Evolutionary conservation across 1,140 invertebrate genomes (phyloP).

Genomic region (Anastrepha ludens): DNA sequence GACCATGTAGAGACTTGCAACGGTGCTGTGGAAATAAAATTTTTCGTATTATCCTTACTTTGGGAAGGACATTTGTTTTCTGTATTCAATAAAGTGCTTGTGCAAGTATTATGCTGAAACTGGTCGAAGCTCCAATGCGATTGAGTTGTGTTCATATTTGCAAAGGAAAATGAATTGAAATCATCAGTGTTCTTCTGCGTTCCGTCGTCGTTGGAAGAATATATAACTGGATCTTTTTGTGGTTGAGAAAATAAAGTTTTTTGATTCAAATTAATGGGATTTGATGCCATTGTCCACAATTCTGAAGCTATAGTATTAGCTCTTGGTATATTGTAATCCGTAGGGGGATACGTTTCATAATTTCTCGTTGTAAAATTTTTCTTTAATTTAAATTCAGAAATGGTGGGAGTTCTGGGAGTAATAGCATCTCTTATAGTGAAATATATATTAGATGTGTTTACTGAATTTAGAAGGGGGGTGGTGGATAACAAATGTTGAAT

Average conservation of each 20-base stretch:
- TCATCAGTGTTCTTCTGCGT: not conserved
- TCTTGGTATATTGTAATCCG: not conserved
- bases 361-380: not conserved
- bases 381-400: not conserved
- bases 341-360: not conserved
- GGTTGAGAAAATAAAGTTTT: not conserved
- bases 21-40: not conserved
- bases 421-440: constrained; percentile 40
- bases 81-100: not conserved
- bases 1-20: not conserved
- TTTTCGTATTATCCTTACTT: not conserved
- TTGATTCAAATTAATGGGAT: not conserved
- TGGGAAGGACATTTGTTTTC: not conserved
- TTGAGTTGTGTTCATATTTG: not conserved
- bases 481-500: not conserved
- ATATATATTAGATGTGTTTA: constrained; percentile 22
- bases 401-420: not conserved
- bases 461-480: not conserved
- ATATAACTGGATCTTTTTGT: not conserved
- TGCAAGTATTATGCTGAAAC: not conserved
- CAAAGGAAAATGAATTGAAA: not conserved
- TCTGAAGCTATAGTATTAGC: not conserved
- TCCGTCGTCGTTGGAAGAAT: not conserved
- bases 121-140: not conserved
- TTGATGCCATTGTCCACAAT: not conserved